These are phyloP conservation scores for Hapalemur alaotrensis DNA, from an alignment of 2,797 vertebrate species.

Conservation along the genomic window DNA sequence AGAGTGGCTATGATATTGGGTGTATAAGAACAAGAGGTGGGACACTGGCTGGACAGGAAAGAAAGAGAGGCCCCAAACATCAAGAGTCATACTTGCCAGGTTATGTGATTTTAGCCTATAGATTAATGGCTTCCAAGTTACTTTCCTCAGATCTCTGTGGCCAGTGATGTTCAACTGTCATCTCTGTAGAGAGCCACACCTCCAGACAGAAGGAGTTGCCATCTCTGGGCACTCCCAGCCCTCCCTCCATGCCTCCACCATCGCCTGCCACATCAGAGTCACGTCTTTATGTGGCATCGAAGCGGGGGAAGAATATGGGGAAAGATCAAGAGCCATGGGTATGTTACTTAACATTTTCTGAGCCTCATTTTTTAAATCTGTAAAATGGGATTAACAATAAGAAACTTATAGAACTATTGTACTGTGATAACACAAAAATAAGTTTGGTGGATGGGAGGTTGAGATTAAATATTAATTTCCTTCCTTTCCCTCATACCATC, in stretches of 20 bases:
- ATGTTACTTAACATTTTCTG: neutral
- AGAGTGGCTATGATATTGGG: neutral
- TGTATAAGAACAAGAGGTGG: neutral
- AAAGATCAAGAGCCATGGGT: neutral
- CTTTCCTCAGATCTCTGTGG: neutral
- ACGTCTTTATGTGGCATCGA: neutral
- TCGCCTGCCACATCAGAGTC: neutral
- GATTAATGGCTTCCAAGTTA: neutral
- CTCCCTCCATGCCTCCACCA: rapidly evolving
- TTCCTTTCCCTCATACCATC: neutral
- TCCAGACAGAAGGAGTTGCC: neutral
- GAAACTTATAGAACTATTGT: neutral
- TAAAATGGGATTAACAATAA: neutral
- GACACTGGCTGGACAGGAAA: neutral
- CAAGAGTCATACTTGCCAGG: neutral
- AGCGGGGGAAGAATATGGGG: neutral
- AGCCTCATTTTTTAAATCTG: neutral
- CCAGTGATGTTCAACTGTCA: too few relatives aligned
- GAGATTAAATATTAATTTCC: neutral
- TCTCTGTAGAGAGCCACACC: neutral
- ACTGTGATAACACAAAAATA: neutral
- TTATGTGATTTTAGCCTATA: neutral
- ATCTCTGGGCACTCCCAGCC: too few relatives aligned
- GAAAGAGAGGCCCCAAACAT: neutral
- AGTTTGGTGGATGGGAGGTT: neutral